Base-by-base conservation (phyloP, 2,113 vertebrate species). In the Salminus brasiliensis region DNA sequence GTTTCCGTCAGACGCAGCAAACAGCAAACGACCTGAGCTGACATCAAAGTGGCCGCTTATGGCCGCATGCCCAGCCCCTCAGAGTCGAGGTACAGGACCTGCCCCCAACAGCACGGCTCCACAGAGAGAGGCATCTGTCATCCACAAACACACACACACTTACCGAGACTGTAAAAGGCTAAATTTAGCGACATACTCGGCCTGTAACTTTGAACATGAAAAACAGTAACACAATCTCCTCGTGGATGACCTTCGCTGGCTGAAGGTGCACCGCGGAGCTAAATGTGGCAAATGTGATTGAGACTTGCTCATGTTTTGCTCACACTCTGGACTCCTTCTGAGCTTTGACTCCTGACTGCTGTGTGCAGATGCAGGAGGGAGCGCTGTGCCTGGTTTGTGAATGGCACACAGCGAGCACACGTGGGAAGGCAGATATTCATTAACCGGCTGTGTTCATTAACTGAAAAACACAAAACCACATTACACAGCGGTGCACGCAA, bases 151-250 rank as follows among this genome's bases (percentile, higher is more conserved):
- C n/a, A n/a, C n/a, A n/a, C n/a, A n/a, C n/a, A n/a, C n/a, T n/a
- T 30, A 57, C 41, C 25, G 34, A 5, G 30, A 21, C 21, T 5
- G 65, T 43, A 80, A 79, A 72, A 36, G 57, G 15, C 60, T 79
- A 79, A 49, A 83, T 68, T 72, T 75, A 81, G 72, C 16, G 3
- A n/a, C 41, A 53, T 66, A 74, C 47, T 57, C n/a, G 66, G 70
- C 45, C 47, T 60, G 79, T 41, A 62, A 59, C 79, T 81, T 23
- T 34, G 63, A 74, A 47, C 79, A 29, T 49, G 68, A 70, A 75
- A 75, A 73, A 39, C 23, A 25, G 72, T 74, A 77, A 84, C 52
- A 73, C 76, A 60, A 78, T 82, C 80, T 70, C 39, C 75, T 41
- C 21, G 11, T 36, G 25, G 59, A 66, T 9, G 63, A 16, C 34